These are phyloP conservation scores for Upupa epops DNA, from an alignment of 2,113 vertebrate genomes.

Conservation along the genomic window DNA sequence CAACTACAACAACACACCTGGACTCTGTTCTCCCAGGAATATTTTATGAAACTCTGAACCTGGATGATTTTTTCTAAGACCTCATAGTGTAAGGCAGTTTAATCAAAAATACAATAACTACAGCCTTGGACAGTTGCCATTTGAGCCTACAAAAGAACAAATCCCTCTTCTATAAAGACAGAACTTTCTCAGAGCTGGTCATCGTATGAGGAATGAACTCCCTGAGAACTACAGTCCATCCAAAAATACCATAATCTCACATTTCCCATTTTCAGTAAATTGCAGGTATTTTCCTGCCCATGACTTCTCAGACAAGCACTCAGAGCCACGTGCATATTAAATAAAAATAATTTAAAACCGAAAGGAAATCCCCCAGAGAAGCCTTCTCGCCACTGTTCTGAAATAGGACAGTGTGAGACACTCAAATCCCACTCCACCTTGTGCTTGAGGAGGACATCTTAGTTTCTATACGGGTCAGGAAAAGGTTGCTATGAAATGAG, in stretches of 20 bases:
- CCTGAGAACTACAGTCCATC: not conserved
- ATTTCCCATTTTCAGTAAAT: not conserved
- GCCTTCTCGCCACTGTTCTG: not conserved
- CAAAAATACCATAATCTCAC: not conserved
- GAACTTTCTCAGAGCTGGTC: not conserved
- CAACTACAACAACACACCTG: not conserved
- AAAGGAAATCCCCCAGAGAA: not conserved
- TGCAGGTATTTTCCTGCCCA: not conserved
- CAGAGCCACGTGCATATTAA: not conserved
- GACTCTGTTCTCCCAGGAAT: not conserved
- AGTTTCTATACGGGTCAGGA: not conserved
- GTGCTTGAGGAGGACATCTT: not conserved
- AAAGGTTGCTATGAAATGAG: not conserved
- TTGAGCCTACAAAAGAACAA: not conserved
- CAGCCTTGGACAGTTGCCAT: not conserved
- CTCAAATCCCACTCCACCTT: fast-evolving
- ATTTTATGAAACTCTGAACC: not conserved
- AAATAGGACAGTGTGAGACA: not conserved
- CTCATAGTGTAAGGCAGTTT: not conserved
- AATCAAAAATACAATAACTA: not conserved
- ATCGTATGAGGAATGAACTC: not conserved
- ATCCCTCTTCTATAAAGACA: not conserved
- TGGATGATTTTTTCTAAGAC: not conserved
- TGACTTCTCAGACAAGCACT: not conserved
- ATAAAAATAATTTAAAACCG: not conserved